Conservation (phyloP, 2,113 vertebrate species). For the Hippoglossus stenolepis region DNA sequence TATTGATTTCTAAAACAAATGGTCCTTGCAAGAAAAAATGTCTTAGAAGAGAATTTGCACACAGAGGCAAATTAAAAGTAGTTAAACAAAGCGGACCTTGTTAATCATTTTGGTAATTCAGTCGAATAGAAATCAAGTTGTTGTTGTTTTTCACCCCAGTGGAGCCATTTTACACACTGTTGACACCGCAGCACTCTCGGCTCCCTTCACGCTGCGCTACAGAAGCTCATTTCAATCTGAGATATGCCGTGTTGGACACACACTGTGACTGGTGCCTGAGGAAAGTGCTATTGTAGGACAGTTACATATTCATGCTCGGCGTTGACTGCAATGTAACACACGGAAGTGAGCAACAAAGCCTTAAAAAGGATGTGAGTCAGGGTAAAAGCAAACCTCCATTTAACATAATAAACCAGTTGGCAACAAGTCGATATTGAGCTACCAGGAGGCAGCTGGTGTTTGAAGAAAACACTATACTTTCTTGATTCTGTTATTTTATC, state of each 20-base stretch:
- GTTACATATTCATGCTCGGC: constrained; percentile 9
- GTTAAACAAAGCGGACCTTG: constrained; percentile 7
- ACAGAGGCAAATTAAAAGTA: not conserved
- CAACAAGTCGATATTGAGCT: not conserved
- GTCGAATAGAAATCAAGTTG: not conserved
- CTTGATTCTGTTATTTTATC: constrained; percentile 25
- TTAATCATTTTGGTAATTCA: not conserved
- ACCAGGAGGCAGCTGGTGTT: constrained; percentile 14
- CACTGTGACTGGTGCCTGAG: not conserved
- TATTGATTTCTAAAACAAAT: not conserved
- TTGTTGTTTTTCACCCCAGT: not conserved
- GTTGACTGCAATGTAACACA: constrained; percentile 15
- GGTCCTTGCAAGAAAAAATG: not conserved
- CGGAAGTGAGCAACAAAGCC: not conserved
- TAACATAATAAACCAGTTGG: not conserved
- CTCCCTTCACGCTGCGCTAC: not conserved
- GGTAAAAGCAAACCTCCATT: not conserved
- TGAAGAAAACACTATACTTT: not conserved
- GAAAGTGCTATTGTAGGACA: not conserved
- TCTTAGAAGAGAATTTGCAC: not conserved
- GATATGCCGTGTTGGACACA: not conserved
- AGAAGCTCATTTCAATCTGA: not conserved
- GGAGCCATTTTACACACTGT: constrained; percentile 1
- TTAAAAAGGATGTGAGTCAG: constrained; percentile 4
- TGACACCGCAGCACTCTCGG: not conserved